These are phyloP conservation scores for Heteromyza rotundicornis DNA, from an alignment of 2,888 invertebrate species.

Conservation along the genomic window DNA sequence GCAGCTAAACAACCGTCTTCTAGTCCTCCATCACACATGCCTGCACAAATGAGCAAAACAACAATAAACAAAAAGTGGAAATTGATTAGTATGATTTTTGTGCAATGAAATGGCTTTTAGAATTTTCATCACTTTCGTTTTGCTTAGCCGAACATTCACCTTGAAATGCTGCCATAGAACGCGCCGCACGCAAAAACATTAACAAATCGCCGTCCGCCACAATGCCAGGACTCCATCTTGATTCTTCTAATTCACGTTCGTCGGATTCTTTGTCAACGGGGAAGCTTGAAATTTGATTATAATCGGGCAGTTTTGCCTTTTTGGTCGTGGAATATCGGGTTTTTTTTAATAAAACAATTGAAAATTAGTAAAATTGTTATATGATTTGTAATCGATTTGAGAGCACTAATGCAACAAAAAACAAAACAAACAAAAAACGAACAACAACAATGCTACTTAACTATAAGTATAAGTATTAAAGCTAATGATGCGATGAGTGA, in stretches of 20 bases:
- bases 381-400: neutral
- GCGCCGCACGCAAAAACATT: constrained; percentile 96
- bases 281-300: constrained; percentile 65
- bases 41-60: constrained; percentile 57
- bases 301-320: constrained; percentile 64
- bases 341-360: constrained; percentile 34
- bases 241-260: constrained; percentile 74
- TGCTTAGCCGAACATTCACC: constrained; percentile 41
- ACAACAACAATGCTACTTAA: constrained; percentile 10
- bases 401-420: no score
- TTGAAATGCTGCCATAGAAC: constrained; percentile 98
- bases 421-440: no score
- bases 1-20: constrained; percentile 98
- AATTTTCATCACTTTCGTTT: constrained; percentile 18
- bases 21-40: constrained; percentile 98
- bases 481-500: constrained; percentile 30
- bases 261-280: constrained; percentile 64
- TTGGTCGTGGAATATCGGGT: constrained; percentile 3
- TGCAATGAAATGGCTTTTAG: neutral
- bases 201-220: constrained; percentile 92
- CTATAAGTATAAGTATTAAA: constrained; percentile 12
- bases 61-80: constrained; percentile 11
- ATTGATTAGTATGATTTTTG: constrained; percentile 15
- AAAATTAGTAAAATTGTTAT: constrained; percentile 30
- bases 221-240: constrained; percentile 94